A percentile compares a stretch with the other conserved stretches of the same genome.
Conservation (phyloP, 2,113 vertebrate species). For the Meleagris gallopavo region DNA sequence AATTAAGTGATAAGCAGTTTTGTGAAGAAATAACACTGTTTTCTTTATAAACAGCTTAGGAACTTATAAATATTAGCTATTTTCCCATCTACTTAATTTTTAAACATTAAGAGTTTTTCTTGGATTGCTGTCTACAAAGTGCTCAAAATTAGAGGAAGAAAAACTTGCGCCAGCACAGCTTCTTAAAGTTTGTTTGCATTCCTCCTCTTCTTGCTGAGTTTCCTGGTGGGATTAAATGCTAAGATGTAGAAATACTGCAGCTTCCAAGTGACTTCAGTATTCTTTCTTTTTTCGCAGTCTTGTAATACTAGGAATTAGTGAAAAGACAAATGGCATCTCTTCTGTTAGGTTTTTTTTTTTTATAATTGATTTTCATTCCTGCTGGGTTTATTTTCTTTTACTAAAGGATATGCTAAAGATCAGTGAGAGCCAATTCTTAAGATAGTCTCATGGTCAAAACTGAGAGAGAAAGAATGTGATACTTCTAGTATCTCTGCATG, state of each 20-base stretch:
- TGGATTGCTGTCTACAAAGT: not conserved
- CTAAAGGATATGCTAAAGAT: not conserved
- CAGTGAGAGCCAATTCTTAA: slow-evolving; percentile 22
- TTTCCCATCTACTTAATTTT: not conserved
- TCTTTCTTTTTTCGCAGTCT: not conserved
- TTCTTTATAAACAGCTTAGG: not conserved
- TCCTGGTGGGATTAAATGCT: slow-evolving; percentile 46
- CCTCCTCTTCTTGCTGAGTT: slow-evolving; percentile 25
- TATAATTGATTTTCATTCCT: slow-evolving; percentile 29
- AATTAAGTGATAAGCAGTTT: not conserved
- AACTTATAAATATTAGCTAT: not conserved
- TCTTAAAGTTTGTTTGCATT: slow-evolving; percentile 54
- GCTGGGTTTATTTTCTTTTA: slow-evolving; percentile 39
- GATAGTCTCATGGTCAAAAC: not conserved
- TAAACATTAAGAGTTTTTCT: not conserved
- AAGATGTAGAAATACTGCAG: slow-evolving; percentile 20
- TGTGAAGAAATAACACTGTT: not conserved
- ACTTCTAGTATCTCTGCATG: not conserved
- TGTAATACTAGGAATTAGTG: not conserved
- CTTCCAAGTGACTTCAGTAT: not conserved
- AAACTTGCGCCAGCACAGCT: not conserved
- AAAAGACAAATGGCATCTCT: slow-evolving; percentile 20
- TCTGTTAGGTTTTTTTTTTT: slow-evolving; percentile 25
- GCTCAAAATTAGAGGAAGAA: not conserved
- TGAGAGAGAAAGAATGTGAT: not conserved